Conservation (phyloP, 2,797 vertebrate species). For the Gila robusta region DNA sequence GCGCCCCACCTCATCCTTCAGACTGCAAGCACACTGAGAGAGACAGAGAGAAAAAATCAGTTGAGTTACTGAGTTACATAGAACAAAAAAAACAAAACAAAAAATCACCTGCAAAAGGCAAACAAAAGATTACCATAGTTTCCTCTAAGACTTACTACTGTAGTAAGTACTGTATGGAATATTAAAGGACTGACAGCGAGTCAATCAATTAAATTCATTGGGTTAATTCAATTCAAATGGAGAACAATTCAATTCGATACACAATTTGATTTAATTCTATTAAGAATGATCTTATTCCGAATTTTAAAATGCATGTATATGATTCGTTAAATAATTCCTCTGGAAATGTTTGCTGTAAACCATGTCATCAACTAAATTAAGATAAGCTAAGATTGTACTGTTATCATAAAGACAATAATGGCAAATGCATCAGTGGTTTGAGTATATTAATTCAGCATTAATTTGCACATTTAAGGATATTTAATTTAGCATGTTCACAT, state of each 20-base stretch:
- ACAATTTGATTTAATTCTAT: not conserved
- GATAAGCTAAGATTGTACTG: not conserved
- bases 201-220: not conserved
- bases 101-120: not conserved
- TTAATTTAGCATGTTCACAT: not conserved
- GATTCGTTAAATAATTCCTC: not conserved
- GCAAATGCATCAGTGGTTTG: not conserved
- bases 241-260: not conserved
- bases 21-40: slow-evolving; percentile 54
- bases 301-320: not conserved
- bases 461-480: not conserved
- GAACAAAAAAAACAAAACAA: not conserved
- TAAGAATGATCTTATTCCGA: not conserved
- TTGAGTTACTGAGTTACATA: not conserved
- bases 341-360: not conserved
- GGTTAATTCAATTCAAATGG: not conserved
- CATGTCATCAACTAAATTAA: not conserved
- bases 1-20: slow-evolving; percentile 70
- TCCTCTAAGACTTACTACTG: not conserved
- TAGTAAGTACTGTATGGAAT: not conserved
- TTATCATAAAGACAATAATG: not conserved
- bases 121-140: not conserved
- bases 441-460: not conserved
- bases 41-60: slow-evolving; percentile 61
- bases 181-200: not conserved